Evolutionary conservation across 2,888 invertebrate genomes (phyloP), one percentile per base, ranked within the genome.

Genomic region (Platypus cylindrus): DNA sequence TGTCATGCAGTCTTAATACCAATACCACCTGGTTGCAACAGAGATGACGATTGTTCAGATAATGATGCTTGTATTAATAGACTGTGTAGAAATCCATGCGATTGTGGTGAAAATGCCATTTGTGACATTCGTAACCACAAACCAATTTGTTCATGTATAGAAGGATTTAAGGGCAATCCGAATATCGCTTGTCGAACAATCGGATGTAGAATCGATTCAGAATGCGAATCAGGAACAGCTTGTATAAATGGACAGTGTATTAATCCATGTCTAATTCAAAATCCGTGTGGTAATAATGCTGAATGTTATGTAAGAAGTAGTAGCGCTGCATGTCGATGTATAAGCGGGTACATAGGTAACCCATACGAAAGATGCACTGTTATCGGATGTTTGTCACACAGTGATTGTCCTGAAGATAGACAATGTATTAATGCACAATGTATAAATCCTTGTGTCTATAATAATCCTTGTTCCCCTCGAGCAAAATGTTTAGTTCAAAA

Each of bases 401-500:
- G 81, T 44, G 89, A 91, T 53, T 91, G 91, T 57, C 86, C 90
- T 7, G 66, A 70, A 29, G 84, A 90, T 54, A 76, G 82, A 55
- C 77, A 83, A 51, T 91, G 91, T 57, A 75, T 78, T 48, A 85
- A 86, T 49, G 78, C 79, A 41, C 83, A 85, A 54, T 91, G 91
- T 58, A 71, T 84, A 27, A 77, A 85, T 56, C 86, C 89, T 4
- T 90, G 90, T 55, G 62, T 81, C 3, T 75, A 78, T 40, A 75
- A 75, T 37, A 81, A 80, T 49, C 72, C 73, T 5, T 91, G 90
- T 53, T 78, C 84, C 0, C 66, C 73, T 2, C 69, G 78, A 35
- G 86, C 87, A 3, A 75, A 81, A 52, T 91, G 91, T 53, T 68
- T 72, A 29, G 79, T 84, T 1, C 73, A 80, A 50, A 82, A 85